Percentiles rank a stretch among this genome's conserved stretches.
phyloP scores from a whole-genome alignment of 2,113 vertebrate species.

The Tragelaphus buxtoni region DNA sequence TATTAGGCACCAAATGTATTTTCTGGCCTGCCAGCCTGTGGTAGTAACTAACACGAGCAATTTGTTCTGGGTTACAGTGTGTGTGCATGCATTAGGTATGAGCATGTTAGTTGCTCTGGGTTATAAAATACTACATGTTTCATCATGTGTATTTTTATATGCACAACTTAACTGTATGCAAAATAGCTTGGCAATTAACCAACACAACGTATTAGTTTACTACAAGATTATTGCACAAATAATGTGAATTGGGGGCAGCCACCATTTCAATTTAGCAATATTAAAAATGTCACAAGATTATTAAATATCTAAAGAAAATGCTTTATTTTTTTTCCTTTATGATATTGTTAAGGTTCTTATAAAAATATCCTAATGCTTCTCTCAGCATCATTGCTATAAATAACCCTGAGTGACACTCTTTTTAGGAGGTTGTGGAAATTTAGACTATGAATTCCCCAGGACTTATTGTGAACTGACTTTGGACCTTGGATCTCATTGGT shows the following conservation, averaged over 20 bases:
- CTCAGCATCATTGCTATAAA: slow-evolving; percentile 64
- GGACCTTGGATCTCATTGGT: slow-evolving; percentile 68
- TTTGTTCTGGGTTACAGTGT: slow-evolving; percentile 63
- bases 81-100: slow-evolving; percentile 64
- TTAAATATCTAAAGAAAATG: slow-evolving; percentile 61
- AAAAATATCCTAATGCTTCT: slow-evolving; percentile 60
- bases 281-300: slow-evolving; percentile 55
- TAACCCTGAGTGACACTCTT: slow-evolving; percentile 63
- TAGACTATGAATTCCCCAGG: slow-evolving; percentile 54
- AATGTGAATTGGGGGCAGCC: slow-evolving; percentile 42
- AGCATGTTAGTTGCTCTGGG: slow-evolving; percentile 51
- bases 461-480: slow-evolving; percentile 67
- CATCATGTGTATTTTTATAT: slow-evolving; percentile 57
- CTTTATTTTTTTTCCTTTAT: not conserved
- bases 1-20: slow-evolving; percentile 76
- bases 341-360: slow-evolving; percentile 54
- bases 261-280: slow-evolving; percentile 60
- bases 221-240: slow-evolving; percentile 58
- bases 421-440: slow-evolving; percentile 60
- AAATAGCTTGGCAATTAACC: slow-evolving; percentile 61
- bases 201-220: slow-evolving; percentile 45
- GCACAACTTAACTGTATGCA: slow-evolving; percentile 65
- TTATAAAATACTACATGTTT: slow-evolving; percentile 71
- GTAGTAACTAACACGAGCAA: slow-evolving; percentile 59
- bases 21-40: slow-evolving; percentile 67